Evolutionary conservation across 2,113 vertebrate genomes (phyloP).

Genomic region (Morone chrysops): DNA sequence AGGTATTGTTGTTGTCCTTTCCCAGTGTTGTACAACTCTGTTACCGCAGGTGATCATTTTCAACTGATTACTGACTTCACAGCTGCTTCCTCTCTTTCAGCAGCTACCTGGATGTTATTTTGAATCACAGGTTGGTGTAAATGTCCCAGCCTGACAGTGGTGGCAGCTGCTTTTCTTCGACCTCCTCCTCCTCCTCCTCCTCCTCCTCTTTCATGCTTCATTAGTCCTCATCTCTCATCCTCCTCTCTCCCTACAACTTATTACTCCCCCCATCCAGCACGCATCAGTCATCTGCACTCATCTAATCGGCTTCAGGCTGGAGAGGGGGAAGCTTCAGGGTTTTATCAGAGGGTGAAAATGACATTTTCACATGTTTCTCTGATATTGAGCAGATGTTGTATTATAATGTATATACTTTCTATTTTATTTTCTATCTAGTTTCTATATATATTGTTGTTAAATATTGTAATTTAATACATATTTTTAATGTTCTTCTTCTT

Average conservation of each 20-base stretch:
- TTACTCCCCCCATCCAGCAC: conserved; percentile 18
- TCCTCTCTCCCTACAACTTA: conserved; percentile 14
- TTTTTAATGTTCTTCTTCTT: too few species aligned
- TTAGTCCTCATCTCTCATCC: conserved; percentile 39
- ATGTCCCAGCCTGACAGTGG: background rate
- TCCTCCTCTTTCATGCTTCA: conserved; percentile 17
- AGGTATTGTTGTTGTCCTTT: background rate
- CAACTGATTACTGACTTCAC: background rate
- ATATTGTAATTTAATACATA: too few species aligned
- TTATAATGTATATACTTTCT: too few species aligned
- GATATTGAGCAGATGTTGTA: background rate
- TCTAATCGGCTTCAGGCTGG: background rate
- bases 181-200: background rate
- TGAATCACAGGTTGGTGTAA: background rate
- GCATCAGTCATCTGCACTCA: conserved; percentile 13
- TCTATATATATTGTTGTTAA: too few species aligned
- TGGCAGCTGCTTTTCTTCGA: background rate
- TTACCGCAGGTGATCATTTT: background rate
- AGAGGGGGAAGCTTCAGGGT: background rate
- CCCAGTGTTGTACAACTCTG: background rate
- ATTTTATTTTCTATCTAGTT: too few species aligned
- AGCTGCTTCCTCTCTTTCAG: background rate
- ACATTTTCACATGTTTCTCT: background rate
- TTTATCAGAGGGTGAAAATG: background rate
- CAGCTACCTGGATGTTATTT: conserved; percentile 7